These are phyloP conservation scores for Dicyrtoma fusca DNA, from an alignment of 2,888 invertebrate species.

Conservation along the genomic window DNA sequence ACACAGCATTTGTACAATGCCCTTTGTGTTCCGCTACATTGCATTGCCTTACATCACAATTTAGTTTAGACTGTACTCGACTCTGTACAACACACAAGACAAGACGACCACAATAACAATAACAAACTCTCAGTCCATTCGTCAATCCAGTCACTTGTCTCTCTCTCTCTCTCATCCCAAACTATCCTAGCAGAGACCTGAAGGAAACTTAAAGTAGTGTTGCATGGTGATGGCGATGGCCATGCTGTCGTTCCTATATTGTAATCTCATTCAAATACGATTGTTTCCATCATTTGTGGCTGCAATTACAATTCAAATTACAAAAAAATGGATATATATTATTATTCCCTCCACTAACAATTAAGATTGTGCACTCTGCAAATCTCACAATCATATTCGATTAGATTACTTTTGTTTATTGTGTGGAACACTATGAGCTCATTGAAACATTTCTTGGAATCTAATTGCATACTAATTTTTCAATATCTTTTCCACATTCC, in stretches of 20 bases:
- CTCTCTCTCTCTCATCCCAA: not conserved
- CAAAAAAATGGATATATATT: too few species aligned
- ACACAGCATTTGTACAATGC: conserved; percentile 22
- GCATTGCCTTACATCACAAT: conserved; percentile 22
- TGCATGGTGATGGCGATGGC: too few species aligned
- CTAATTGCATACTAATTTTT: too few species aligned
- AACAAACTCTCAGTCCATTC: conserved; percentile 13
- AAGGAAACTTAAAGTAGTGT: conserved; percentile 8
- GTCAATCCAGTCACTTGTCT: not conserved
- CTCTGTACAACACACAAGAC: conserved; percentile 1
- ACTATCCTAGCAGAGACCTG: not conserved
- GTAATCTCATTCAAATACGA: conserved; percentile 10
- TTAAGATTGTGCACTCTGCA: too few species aligned
- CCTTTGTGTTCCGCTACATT: conserved; percentile 29
- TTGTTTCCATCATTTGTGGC: conserved; percentile 1
- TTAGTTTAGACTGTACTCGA: conserved; percentile 3
- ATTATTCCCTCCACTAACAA: too few species aligned
- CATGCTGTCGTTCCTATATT: conserved; percentile 9
- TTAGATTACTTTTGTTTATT: too few species aligned
- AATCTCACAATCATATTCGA: too few species aligned
- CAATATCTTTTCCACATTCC: too few species aligned
- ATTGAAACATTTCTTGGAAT: too few species aligned
- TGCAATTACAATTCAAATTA: too few species aligned
- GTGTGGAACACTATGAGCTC: too few species aligned
- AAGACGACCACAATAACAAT: conserved; percentile 13